These are phyloP conservation scores for Cervus canadensis DNA, from an alignment of 2,113 vertebrate genomes.

Conservation along the genomic window DNA sequence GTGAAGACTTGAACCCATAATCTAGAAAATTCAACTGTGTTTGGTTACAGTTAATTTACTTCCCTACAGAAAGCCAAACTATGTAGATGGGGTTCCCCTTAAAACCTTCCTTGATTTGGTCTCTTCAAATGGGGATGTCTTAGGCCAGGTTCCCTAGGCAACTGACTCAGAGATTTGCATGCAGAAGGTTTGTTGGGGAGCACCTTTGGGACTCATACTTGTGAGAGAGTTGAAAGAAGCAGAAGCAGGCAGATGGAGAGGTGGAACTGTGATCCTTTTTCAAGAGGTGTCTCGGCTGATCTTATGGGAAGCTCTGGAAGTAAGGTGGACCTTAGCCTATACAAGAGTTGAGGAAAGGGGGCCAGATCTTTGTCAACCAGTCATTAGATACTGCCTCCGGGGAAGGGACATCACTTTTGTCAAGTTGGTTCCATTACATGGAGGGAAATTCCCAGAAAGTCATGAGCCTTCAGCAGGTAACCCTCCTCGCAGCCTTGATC, in stretches of 20 bases:
- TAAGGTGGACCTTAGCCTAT: neutral
- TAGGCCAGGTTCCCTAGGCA: neutral
- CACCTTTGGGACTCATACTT: neutral
- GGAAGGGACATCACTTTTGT: neutral
- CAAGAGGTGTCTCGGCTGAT: neutral
- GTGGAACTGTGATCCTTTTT: neutral
- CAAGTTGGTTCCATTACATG: neutral
- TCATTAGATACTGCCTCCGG: neutral
- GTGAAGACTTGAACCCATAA: conserved; percentile 1
- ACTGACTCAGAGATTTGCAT: neutral
- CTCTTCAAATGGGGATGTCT: neutral
- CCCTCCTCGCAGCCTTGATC: neutral
- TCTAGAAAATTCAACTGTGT: neutral
- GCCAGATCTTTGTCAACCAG: neutral
- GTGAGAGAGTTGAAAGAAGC: neutral
- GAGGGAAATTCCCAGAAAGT: neutral
- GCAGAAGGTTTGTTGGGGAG: neutral
- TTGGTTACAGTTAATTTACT: neutral
- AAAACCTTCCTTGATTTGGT: neutral
- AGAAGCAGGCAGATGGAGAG: neutral
- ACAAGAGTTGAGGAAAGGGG: neutral
- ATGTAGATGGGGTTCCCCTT: neutral
- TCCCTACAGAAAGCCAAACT: neutral
- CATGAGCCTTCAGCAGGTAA: neutral
- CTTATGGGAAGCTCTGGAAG: neutral